Base-by-base conservation (phyloP, 2,113 vertebrate species). In the Pelobates fuscus region DNA sequence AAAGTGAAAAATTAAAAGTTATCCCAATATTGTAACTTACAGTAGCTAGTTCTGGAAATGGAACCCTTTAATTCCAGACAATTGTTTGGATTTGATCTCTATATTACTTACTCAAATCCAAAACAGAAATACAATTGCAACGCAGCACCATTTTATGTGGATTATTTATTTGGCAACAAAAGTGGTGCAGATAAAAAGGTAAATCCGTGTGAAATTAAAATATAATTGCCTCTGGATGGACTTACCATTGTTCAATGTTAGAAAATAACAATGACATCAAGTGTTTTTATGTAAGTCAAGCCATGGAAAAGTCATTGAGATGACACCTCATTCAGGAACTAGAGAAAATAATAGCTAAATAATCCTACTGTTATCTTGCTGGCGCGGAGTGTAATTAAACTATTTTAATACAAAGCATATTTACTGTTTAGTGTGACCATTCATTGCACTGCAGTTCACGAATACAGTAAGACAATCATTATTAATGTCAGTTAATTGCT, bases 161-260 rank as follows among this genome's bases (percentile, higher is more conserved):
- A 0, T 37, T 78, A 80, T 86, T 80, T 74, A 80, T 74, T 79
- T 87, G 80, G 84, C 26, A 81, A 81, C 81, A 86, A 86, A n/a
- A 61, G 86, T 87, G 88, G 87, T 86, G 84, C 79, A 84, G 85
- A 86, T 79, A 84, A 85, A 80, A 77, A 85, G 86, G 86, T 85
- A 81, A 80, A 84, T 89, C 85, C 85, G 88, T 80, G 88, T 80
- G 82, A 84, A 88, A 81, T 67, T 65, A 80, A 79, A 70, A 65
- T 57, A 14, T 80, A 83, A 84, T 81, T 85, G 78, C 37, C 58
- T 70, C 79, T 71, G 78, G 81, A 79, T 83, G 80, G 82, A 84
- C 82, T 84, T 77, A 58, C 79, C 79, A 41, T 60, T 15, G 74
- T 82, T 79, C 83, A 78, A 86, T 84, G 78, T 74, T 81, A 87